Conservation (phyloP, 2,113 vertebrate species). For the Vombatus ursinus region DNA sequence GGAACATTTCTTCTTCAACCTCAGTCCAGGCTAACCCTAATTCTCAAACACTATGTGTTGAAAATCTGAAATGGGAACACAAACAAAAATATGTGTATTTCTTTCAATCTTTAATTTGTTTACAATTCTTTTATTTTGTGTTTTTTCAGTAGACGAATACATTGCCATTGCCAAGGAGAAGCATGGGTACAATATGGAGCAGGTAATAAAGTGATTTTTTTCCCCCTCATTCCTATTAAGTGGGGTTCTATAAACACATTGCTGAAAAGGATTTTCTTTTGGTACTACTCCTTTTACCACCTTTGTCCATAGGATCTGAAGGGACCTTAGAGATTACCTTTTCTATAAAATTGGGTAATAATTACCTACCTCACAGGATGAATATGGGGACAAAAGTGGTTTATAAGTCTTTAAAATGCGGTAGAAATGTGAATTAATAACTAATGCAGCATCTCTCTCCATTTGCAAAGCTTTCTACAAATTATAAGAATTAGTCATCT, state of each 20-base stretch:
- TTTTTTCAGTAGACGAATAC: constrained; percentile 95
- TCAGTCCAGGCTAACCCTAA: neutral
- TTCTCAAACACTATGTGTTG: constrained; percentile 10
- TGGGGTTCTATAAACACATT: accelerated
- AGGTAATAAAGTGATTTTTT: constrained; percentile 83
- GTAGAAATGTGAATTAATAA: neutral
- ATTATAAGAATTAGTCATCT: neutral
- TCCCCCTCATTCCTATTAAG: neutral
- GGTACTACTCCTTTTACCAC: neutral
- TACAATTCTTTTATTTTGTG: constrained; percentile 62
- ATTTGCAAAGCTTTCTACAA: neutral
- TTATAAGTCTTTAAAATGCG: neutral
- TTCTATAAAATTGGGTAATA: neutral
- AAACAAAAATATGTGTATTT: accelerated
- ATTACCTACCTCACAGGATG: neutral
- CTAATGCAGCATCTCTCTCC: neutral
- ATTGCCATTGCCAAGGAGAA: constrained; percentile 96
- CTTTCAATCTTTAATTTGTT: neutral
- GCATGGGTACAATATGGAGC: constrained; percentile 98
- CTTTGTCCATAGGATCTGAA: neutral
- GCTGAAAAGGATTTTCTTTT: neutral
- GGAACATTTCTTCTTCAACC: neutral
- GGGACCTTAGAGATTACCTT: neutral
- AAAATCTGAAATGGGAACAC: constrained; percentile 9
- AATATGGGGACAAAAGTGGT: neutral